Evolutionary conservation across 2,888 invertebrate genomes (phyloP).

Genomic region (Caenorhabditis sulstoni): DNA sequence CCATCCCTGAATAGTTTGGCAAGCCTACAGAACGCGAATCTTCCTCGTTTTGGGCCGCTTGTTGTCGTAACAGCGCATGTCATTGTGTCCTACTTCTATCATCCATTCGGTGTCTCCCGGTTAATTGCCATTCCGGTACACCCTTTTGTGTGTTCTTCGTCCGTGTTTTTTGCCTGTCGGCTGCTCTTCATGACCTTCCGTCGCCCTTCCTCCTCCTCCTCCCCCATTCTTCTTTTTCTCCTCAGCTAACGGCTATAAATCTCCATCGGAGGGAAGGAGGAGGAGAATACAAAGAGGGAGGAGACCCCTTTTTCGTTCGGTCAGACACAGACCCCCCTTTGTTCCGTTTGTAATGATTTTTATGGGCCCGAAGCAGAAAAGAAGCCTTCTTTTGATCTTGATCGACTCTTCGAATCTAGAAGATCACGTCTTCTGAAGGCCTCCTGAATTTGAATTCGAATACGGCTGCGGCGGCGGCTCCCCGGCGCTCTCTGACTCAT

Average conservation of each 20-base stretch:
- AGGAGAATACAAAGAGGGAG: slow-evolving; percentile 39
- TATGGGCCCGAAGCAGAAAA: too few species aligned
- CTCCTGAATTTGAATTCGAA: too few species aligned
- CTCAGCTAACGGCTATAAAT: slow-evolving; percentile 44
- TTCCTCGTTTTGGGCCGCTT: too few species aligned
- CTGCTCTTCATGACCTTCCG: slow-evolving; percentile 26
- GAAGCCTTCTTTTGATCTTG: too few species aligned
- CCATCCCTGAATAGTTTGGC: background rate
- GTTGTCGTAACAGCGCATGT: slow-evolving; percentile 21
- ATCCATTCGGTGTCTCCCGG: background rate
- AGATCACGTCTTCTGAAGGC: background rate
- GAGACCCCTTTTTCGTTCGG: slow-evolving; percentile 25
- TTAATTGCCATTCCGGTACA: slow-evolving; percentile 55
- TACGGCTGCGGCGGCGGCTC: background rate
- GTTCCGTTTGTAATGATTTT: slow-evolving; percentile 51
- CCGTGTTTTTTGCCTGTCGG: slow-evolving; percentile 12
- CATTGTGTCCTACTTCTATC: slow-evolving; percentile 43
- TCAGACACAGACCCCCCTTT: slow-evolving; percentile 17
- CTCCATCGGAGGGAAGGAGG: slow-evolving; percentile 15
- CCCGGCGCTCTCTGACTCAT: background rate
- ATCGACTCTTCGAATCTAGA: too few species aligned
- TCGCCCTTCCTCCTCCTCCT: background rate
- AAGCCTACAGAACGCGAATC: background rate
- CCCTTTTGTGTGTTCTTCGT: slow-evolving; percentile 18
- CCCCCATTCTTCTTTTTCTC: slow-evolving; percentile 9